Evolutionary conservation across 2,797 vertebrate species (phyloP), one percentile per base, ranked within the genome.

Genomic region (Steatocranus sp.): DNA sequence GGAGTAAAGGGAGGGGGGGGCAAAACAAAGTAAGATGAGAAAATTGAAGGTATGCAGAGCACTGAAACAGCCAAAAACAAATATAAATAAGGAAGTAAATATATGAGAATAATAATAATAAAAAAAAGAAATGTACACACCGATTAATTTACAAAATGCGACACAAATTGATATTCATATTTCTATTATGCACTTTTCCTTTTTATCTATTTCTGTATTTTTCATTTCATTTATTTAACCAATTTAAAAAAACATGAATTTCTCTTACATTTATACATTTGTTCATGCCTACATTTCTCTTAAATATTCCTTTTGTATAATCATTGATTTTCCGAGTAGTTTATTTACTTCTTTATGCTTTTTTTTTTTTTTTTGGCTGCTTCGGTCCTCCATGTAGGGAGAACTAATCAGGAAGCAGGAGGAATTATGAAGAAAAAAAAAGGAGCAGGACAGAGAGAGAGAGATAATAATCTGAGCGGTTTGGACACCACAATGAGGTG

Each of bases 401-500:
- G 43, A 91, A 82, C 79, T n/a, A 81, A 84, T 82, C 75, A 8
- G 85, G 83, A 86, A 79, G 78, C 63, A 66, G 81, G 82, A 73
- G 81, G 83, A 75, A 27, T 76, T 76, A 88, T 61, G 77, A 63
- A 84, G 34, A 90, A 81, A 50, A 75, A 70, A 75, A 46, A 81
- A 85, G 86, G 75, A 86, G 81, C 68, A 77, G 89, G 88, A 85
- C 51, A 81, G 79, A 89, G 78, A 89, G 80, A 56, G 23, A 89
- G 17, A 50, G 48, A 58, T 12, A 27, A 73, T 68, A 86, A 83
- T 46, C 43, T 54, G 84, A 91, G 77, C 81, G 86, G 76, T 76
- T 58, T 68, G 79, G 87, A 91, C 82, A 83, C 78, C 85, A 91
- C 87, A 68, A 83, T 63, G 85, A 82, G 82, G 87, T 92, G 90